Evolutionary conservation across 23 tunicate species (phyloP).

Genomic region (Clavelina lepadiformis): DNA sequence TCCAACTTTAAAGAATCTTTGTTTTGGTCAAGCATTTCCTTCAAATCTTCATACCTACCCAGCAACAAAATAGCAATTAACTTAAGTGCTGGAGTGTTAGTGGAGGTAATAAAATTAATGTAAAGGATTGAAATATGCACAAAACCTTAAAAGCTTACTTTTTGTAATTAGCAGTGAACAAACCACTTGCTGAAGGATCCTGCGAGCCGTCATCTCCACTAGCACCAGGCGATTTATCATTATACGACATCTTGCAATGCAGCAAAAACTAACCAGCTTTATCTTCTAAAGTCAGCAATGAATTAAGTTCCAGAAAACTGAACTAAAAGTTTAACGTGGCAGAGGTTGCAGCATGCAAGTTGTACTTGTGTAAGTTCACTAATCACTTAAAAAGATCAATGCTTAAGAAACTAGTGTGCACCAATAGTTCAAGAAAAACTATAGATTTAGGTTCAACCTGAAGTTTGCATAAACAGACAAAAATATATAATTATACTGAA

Average conservation of each 20-base stretch:
- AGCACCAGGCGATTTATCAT: slow-evolving; percentile 43
- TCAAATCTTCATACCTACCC: slow-evolving; percentile 96
- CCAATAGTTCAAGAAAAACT: no score
- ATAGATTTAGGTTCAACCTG: no score
- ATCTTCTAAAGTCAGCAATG: background rate
- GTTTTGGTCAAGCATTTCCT: slow-evolving; percentile 87
- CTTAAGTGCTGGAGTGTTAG: no score
- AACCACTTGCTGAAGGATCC: slow-evolving; percentile 80
- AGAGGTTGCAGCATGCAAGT: no score
- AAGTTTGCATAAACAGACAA: no score
- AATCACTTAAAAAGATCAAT: no score
- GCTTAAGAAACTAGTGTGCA: no score
- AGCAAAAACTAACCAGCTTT: background rate
- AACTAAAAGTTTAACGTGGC: no score
- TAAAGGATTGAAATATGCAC: no score
- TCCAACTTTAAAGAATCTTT: slow-evolving; percentile 89
- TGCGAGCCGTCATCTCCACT: slow-evolving; percentile 41
- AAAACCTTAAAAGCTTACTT: slow-evolving; percentile 38
- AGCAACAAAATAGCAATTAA: no score
- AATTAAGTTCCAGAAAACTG: background rate
- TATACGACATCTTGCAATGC: slow-evolving; percentile 54
- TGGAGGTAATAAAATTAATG: background rate
- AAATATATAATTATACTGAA: no score
- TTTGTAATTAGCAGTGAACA: slow-evolving; percentile 75
- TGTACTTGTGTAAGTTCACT: no score